Conservation (phyloP, 2,888 invertebrate species). For the Ornithoptera priamus region DNA sequence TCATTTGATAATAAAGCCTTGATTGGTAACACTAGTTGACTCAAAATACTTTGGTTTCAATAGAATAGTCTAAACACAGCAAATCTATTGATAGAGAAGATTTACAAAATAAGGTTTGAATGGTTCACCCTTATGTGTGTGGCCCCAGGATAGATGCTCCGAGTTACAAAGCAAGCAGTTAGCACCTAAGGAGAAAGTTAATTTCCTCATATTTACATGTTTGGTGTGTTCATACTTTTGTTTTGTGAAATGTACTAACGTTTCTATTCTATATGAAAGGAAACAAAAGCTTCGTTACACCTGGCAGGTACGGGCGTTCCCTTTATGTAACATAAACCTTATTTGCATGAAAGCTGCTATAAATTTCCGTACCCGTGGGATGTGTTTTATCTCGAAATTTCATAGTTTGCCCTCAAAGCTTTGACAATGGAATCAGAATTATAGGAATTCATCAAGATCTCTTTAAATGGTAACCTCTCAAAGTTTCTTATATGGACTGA, state of each 20-base stretch:
- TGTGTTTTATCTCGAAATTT: conserved; percentile 16
- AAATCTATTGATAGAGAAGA: no score
- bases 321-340: conserved; percentile 11
- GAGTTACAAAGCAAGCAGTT: no score
- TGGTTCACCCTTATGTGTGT: no score
- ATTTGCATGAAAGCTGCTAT: conserved; percentile 18
- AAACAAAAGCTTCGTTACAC: conserved; percentile 4
- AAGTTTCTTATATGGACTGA: not conserved
- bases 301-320: not conserved
- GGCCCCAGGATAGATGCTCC: no score
- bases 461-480: not conserved
- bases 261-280: conserved; percentile 23
- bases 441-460: not conserved
- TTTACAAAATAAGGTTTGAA: no score
- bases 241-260: conserved; percentile 35
- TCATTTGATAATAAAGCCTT: no score
- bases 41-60: no score
- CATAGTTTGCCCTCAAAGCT: conserved; percentile 15
- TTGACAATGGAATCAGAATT: conserved; percentile 6
- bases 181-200: no score
- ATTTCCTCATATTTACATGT: not conserved
- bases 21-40: no score
- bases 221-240: conserved; percentile 31
- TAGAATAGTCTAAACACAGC: no score
- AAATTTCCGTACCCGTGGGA: conserved; percentile 5